A percentile compares a stretch with the other conserved stretches of the same genome.
Conservation (phyloP, 2,113 vertebrate genomes). For the Dasyprocta punctata region DNA sequence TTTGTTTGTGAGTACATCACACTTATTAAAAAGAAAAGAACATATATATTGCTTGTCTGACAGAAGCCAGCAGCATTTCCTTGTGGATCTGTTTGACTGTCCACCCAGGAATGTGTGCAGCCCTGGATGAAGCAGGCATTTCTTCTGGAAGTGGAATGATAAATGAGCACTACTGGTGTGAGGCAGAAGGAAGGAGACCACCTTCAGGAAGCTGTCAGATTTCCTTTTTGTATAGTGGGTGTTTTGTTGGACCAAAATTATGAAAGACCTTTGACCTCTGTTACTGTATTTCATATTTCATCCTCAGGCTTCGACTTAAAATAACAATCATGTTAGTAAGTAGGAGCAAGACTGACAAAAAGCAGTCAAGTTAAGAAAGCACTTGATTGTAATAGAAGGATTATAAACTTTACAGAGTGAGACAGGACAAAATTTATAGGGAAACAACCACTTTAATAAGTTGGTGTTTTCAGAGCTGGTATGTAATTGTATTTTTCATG, state of each 20-base stretch:
- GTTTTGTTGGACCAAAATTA: slow-evolving; percentile 28
- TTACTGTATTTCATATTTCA: slow-evolving; percentile 44
- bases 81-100: neutral
- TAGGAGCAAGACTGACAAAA: neutral
- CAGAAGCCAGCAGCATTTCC: slow-evolving; percentile 12
- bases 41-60: neutral
- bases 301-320: slow-evolving; percentile 13
- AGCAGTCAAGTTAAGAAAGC: neutral
- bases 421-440: neutral
- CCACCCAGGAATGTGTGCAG: neutral
- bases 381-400: neutral
- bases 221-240: neutral
- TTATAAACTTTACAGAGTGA: neutral
- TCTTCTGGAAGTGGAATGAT: neutral
- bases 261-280: slow-evolving; percentile 38
- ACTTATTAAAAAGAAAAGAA: neutral
- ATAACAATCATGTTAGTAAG: slow-evolving; percentile 21
- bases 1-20: neutral
- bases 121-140: neutral
- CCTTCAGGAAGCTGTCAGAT: slow-evolving; percentile 37
- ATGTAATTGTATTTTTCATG: neutral
- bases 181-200: neutral
- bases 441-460: neutral
- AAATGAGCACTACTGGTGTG: neutral
- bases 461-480: slow-evolving; percentile 62